Conservation (phyloP, 2,113 vertebrate genomes). For the Silurus meridionalis region DNA sequence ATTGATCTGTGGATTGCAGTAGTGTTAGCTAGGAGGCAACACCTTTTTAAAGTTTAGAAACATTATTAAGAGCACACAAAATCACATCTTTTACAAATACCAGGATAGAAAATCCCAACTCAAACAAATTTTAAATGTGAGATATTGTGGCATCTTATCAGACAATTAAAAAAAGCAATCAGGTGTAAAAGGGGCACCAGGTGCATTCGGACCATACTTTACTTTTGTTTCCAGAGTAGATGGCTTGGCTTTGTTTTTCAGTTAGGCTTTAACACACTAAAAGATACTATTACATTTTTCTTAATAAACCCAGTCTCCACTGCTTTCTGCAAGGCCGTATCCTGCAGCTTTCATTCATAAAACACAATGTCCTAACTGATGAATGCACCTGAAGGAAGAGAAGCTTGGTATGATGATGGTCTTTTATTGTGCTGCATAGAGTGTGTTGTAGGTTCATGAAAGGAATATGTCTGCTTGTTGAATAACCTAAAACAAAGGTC, state of each 20-base stretch:
- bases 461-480: too few relatives aligned
- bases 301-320: background rate
- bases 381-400: background rate
- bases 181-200: background rate
- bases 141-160: background rate
- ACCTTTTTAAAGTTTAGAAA: background rate
- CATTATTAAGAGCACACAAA: background rate
- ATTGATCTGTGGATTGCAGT: background rate
- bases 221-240: background rate
- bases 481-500: too few relatives aligned
- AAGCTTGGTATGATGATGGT: background rate
- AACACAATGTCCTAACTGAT: constrained; percentile 36
- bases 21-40: background rate
- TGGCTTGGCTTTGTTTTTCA: background rate
- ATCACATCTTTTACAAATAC: background rate
- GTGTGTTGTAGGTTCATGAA: background rate
- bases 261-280: background rate
- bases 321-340: constrained; percentile 23
- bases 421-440: background rate
- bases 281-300: background rate
- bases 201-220: background rate
- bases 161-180: background rate
- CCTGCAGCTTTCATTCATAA: constrained; percentile 41
- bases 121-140: background rate
- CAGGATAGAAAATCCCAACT: background rate